phyloP scores from a whole-genome alignment of 2,888 invertebrate genomes.

The Mamestra brassicae region DNA sequence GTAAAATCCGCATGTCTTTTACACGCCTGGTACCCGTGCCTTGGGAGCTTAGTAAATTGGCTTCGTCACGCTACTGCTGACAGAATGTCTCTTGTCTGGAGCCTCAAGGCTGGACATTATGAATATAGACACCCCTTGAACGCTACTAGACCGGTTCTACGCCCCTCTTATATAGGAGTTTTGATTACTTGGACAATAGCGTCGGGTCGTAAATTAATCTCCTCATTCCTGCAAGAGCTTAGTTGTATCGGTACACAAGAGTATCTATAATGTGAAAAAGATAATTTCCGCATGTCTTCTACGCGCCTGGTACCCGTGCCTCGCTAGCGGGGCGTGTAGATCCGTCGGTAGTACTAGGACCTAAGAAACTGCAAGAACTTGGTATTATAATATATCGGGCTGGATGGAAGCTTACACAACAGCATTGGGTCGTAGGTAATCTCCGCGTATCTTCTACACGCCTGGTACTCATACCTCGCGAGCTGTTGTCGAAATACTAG shows the following conservation, averaged over 20 bases:
- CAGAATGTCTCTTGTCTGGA: too few relatives aligned
- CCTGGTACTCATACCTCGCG: conserved; percentile 92
- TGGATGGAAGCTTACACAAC: conserved; percentile 67
- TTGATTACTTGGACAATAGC: too few relatives aligned
- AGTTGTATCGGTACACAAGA: conserved; percentile 70
- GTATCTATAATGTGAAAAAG: too few relatives aligned
- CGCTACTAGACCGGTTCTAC: too few relatives aligned
- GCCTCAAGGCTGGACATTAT: too few relatives aligned
- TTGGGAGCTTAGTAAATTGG: neutral
- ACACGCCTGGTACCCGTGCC: conserved; percentile 92
- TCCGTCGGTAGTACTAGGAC: too few relatives aligned
- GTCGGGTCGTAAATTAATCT: too few relatives aligned
- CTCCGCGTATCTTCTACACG: conserved; percentile 91
- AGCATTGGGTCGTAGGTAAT: conserved; percentile 82
- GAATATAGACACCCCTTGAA: too few relatives aligned
- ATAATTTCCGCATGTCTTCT: conserved; percentile 89
- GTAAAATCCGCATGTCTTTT: conserved; percentile 89
- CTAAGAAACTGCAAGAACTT: neutral
- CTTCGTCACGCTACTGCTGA: too few relatives aligned
- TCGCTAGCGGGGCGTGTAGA: conserved; percentile 89
- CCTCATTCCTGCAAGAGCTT: neutral
- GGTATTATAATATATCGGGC: neutral
- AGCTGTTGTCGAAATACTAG: conserved; percentile 62
- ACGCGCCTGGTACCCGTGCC: conserved; percentile 92
- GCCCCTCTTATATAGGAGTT: too few relatives aligned